Evolutionary conservation across 2,888 invertebrate species (phyloP).

Genomic region (Romanomermis culicivorax): DNA sequence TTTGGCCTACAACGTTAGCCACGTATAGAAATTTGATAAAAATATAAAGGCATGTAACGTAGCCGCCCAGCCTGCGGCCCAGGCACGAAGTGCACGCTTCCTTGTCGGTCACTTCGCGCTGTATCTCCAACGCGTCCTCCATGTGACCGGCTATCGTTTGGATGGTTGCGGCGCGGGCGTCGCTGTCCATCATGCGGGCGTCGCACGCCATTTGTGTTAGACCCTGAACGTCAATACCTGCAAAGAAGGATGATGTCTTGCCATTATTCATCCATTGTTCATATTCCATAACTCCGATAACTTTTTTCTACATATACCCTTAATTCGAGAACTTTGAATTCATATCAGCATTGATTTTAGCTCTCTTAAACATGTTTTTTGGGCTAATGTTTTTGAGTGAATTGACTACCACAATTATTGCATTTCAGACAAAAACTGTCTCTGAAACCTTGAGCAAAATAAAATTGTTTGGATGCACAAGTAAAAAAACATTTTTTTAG

Average conservation of each 20-base stretch:
- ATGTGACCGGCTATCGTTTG: slow-evolving; percentile 29
- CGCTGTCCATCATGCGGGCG: slow-evolving; percentile 29
- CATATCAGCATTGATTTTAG: no score
- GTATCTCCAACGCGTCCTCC: slow-evolving; percentile 29
- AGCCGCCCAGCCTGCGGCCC: slow-evolving; percentile 29
- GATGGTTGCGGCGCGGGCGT: slow-evolving; percentile 27
- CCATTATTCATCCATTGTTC: no score
- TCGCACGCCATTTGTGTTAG: slow-evolving; percentile 31
- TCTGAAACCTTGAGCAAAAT: no score
- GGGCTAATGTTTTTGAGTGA: no score
- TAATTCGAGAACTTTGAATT: no score
- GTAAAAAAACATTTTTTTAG: no score
- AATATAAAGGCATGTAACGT: slow-evolving; percentile 29
- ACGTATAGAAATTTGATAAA: slow-evolving; percentile 29
- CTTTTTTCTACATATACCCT: no score
- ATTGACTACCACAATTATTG: no score
- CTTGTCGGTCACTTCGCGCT: slow-evolving; percentile 20
- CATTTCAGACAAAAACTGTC: no score
- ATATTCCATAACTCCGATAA: no score
- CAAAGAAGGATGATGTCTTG: slow-evolving; percentile 9
- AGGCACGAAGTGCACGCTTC: slow-evolving; percentile 24
- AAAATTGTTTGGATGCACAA: no score
- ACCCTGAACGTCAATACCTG: slow-evolving; percentile 33
- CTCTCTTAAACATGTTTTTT: no score
- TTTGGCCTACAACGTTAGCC: slow-evolving; percentile 27